Conservation (phyloP, 2,113 vertebrate genomes). For the Camelus dromedarius region DNA sequence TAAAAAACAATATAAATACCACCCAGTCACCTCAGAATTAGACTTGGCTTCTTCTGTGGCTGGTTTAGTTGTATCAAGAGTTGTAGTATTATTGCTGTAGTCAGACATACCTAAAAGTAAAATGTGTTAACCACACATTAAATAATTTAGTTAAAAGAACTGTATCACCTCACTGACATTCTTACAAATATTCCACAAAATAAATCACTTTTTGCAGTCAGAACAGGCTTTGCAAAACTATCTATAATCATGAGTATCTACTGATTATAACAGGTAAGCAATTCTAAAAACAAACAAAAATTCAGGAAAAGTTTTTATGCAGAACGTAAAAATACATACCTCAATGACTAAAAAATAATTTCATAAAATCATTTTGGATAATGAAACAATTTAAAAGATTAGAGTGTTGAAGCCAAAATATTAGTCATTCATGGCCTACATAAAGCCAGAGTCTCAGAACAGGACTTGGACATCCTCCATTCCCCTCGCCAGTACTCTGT, state of each 20-base stretch:
- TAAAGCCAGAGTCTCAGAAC: neutral
- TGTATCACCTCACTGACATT: neutral
- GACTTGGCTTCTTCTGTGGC: constrained; percentile 85
- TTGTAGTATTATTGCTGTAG: constrained; percentile 81
- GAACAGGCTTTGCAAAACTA: constrained; percentile 46
- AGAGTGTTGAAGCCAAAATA: neutral
- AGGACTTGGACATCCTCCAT: neutral
- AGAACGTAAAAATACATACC: constrained; percentile 18
- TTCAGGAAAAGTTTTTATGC: neutral
- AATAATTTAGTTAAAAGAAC: constrained; percentile 63
- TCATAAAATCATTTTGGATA: constrained; percentile 36
- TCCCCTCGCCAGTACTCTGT: neutral
- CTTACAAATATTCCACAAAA: constrained; percentile 24
- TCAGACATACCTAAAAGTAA: constrained; percentile 90
- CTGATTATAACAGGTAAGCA: neutral
- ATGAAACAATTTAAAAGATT: constrained; percentile 5
- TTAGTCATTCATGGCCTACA: neutral
- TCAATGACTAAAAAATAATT: constrained; percentile 31
- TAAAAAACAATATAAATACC: constrained; percentile 58
- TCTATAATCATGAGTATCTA: neutral
- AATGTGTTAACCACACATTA: constrained; percentile 85
- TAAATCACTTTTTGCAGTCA: neutral
- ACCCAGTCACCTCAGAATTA: constrained; percentile 87
- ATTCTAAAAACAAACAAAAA: constrained; percentile 26
- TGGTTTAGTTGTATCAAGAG: constrained; percentile 83